Percentiles rank a stretch among this genome's conserved stretches.
Evolutionary conservation across 92 coral and sea anemone species (phyloP).

Genomic region (Umimayanthus chanpuru): DNA sequence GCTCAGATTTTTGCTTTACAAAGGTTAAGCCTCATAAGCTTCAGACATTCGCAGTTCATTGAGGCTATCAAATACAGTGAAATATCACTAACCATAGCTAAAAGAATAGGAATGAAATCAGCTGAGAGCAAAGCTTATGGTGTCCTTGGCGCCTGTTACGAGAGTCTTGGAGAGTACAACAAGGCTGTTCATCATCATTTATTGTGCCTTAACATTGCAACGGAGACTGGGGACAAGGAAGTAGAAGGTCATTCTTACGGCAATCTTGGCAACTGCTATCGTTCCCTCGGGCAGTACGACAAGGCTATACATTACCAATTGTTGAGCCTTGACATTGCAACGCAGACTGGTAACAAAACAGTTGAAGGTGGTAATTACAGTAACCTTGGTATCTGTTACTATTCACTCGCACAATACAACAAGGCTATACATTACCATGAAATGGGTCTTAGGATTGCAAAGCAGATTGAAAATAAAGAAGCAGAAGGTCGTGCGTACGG

Average conservation of each 20-base stretch:
- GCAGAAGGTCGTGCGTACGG: too few relatives aligned
- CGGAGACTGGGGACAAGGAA: background rate
- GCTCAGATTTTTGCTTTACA: too few relatives aligned
- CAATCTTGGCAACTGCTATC: conserved; percentile 5
- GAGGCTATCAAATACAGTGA: too few relatives aligned
- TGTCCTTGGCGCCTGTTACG: too few relatives aligned
- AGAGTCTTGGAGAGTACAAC: too few relatives aligned
- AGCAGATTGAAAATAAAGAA: too few relatives aligned
- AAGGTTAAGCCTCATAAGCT: too few relatives aligned
- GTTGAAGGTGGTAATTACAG: background rate
- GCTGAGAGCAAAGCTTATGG: too few relatives aligned
- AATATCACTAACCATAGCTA: too few relatives aligned
- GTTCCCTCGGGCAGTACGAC: background rate
- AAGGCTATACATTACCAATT: background rate
- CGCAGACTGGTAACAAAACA: background rate
- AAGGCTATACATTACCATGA: background rate
- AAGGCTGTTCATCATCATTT: background rate
- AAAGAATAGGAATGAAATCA: too few relatives aligned
- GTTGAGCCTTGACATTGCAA: background rate
- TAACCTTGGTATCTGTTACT: conserved; percentile 1
- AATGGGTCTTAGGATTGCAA: background rate
- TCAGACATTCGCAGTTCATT: too few relatives aligned
- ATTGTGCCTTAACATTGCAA: background rate
- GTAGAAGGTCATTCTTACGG: background rate
- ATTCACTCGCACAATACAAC: background rate